Evolutionary conservation across 2,113 vertebrate species (phyloP), one percentile per base, ranked within the genome.

Genomic region (Grammomys surdaster): DNA sequence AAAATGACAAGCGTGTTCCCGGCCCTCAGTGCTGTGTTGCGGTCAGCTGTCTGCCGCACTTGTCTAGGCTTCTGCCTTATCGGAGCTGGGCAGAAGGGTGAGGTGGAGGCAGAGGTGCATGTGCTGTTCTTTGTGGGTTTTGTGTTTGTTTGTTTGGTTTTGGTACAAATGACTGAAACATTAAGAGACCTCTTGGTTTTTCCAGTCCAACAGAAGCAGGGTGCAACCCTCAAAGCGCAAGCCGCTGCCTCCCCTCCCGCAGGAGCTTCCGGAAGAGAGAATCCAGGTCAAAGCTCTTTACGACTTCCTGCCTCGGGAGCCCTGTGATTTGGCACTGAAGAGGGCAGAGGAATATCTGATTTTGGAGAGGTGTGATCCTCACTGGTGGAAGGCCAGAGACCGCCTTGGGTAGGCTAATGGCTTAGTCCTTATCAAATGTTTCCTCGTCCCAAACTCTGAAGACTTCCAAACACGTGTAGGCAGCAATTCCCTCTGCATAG

Each of bases 381-480:
- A 99, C 94, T 99, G 99, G 99, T 99, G 99, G 99, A 98, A 98
- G 70, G 99, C 99, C 4, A 98, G 99, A 98, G 99, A 99, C 95
- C 97, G 48, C 60, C 91, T 98, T 0, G 99, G 99, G 99, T 99
- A 98, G 97, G 98, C 92, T n/a, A 24, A 0, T 11, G 31, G 3
- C 33, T 80, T 20, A 4, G 22, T 43, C 28, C 26, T 93, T n/a
- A 11, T 12, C 69, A 36, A 12, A n/a, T 86, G 0, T 76, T 67
- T 89, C 24, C 1, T 93, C 22, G 60, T 8, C 56, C 5, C 67
- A n/a, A 26, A 19, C 14, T 84, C 46, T 7, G 22, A 86, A 81
- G 84, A 94, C 51, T 19, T 63, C 51, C 26, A 67, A 86, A 3
- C 8, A 2, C 10, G 1, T n/a, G 36, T 54, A 86, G 28, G 7